Evolutionary conservation across 2,888 invertebrate genomes (phyloP).

Genomic region (Amphipyra tragopoginis): DNA sequence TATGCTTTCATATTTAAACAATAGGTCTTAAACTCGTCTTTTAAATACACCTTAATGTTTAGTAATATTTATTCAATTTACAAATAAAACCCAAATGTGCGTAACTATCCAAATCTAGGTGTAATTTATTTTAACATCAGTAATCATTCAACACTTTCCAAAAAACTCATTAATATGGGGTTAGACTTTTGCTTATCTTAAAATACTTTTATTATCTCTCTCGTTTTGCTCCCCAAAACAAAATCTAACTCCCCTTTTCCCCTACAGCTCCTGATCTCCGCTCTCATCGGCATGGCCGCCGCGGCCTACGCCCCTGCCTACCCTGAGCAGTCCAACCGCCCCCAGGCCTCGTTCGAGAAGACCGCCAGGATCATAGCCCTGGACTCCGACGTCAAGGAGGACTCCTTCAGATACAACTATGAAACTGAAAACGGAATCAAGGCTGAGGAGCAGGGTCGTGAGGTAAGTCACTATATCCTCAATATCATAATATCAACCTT

Average conservation of each 20-base stretch:
- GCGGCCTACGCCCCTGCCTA: slow-evolving; percentile 75
- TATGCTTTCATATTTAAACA: not conserved
- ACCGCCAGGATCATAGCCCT: slow-evolving; percentile 80
- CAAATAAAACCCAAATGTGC: no score
- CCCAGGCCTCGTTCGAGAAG: slow-evolving; percentile 80
- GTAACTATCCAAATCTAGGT: no score
- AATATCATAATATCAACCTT: no score
- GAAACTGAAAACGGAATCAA: slow-evolving; percentile 87
- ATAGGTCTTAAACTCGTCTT: no score
- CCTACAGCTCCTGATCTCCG: slow-evolving; percentile 78
- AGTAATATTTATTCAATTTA: no score
- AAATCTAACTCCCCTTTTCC: slow-evolving; percentile 9
- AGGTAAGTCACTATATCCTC: slow-evolving; percentile 70
- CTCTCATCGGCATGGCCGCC: slow-evolving; percentile 79
- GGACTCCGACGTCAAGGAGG: slow-evolving; percentile 83
- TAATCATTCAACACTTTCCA: no score
- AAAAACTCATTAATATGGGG: no score
- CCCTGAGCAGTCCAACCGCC: slow-evolving; percentile 81
- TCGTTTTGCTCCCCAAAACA: not conserved
- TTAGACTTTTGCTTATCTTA: no score
- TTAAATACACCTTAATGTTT: no score
- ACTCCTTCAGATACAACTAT: slow-evolving; percentile 85
- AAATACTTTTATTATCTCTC: no score
- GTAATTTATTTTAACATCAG: no score
- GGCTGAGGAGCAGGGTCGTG: slow-evolving; percentile 84